Conservation (phyloP, 1,140 invertebrate genomes). For the Aradophagus sp. region DNA sequence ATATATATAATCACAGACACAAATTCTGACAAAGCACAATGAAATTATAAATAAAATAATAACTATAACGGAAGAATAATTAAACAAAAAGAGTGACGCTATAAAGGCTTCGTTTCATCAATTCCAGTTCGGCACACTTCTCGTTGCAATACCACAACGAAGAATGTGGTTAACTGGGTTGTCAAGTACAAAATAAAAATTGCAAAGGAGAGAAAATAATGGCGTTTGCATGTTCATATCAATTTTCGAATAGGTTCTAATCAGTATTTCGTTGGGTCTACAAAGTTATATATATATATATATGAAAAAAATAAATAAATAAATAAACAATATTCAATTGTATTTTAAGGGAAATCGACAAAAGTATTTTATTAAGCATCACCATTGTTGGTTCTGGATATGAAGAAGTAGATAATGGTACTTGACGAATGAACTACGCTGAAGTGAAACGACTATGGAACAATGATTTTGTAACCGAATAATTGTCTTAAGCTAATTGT, state of each 20-base stretch:
- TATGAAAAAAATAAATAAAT: constrained; percentile 17
- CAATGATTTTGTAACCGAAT: too few relatives aligned
- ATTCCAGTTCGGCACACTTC: too few relatives aligned
- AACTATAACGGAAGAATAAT: too few relatives aligned
- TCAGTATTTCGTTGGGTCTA: constrained; percentile 7
- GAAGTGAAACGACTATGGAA: background rate
- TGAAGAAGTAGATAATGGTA: constrained; percentile 1
- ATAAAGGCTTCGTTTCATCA: constrained; percentile 25
- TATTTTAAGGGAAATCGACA: constrained; percentile 27
- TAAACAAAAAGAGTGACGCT: constrained; percentile 7
- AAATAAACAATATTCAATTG: constrained; percentile 23
- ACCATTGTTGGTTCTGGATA: constrained; percentile 4
- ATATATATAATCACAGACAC: too few relatives aligned
- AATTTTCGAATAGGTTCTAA: constrained; percentile 17
- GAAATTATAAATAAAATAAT: constrained; percentile 20
- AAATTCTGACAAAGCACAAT: constrained; percentile 37
- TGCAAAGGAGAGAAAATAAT: constrained; percentile 13
- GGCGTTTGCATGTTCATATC: constrained; percentile 34
- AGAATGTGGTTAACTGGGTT: too few relatives aligned
- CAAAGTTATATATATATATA: too few relatives aligned
- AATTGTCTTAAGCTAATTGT: too few relatives aligned
- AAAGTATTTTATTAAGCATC: constrained; percentile 32
- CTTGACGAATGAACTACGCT: constrained; percentile 4
- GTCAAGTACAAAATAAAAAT: constrained; percentile 34
- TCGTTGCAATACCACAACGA: too few relatives aligned